Evolutionary conservation across 2,888 invertebrate genomes (phyloP), one percentile per base, ranked within the genome.

Genomic region (Trachelus troglodyta): DNA sequence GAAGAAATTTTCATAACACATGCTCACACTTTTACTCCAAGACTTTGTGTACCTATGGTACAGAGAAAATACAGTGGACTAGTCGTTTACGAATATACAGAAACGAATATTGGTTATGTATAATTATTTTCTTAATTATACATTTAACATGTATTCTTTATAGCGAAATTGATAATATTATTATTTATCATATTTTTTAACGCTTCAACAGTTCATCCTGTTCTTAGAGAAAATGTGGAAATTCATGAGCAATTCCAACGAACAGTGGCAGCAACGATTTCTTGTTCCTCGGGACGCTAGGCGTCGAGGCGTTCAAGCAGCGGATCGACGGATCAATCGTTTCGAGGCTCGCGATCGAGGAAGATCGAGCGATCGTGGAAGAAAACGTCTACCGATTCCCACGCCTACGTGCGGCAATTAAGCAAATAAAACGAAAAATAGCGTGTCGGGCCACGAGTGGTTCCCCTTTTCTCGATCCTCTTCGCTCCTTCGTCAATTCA

Each of bases 321-420:
- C 71, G 71, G 31, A 71, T 31, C 71, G 33, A 30, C 71, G 71
- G 71, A 71, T 71, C 33, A 31, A 71, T 33, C 71, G 71, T 71
- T 9, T 69, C 12, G 12, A 71, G 71, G 3, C 31, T 71, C 71
- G 71, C 74, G 74, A 35, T 35, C 74, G 74, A 74, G 40, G 23
- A 56, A 23, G 40, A 56, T 56, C 40, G 40, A 23, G 23, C 74
- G 74, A 34, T 74, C 74, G 74, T 34, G 74, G 74, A 74, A 74
- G 74, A 34, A 74, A 34, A 33, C 74, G 35, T 30, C 33, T 35
- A 74, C 35, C 74, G 34, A 74, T 74, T 74, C 74, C 74, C 74
- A 74, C 74, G 74, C 74, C 74, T 74, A 34, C 74, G 34, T 74
- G 74, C 74, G 34, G 74, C 74, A 74, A 74, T 74, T 74, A 74